A percentile compares a stretch with the other conserved stretches of the same genome.
Evolutionary conservation across 2,888 invertebrate species (phyloP).

Genomic region (Conchocele bisecta): DNA sequence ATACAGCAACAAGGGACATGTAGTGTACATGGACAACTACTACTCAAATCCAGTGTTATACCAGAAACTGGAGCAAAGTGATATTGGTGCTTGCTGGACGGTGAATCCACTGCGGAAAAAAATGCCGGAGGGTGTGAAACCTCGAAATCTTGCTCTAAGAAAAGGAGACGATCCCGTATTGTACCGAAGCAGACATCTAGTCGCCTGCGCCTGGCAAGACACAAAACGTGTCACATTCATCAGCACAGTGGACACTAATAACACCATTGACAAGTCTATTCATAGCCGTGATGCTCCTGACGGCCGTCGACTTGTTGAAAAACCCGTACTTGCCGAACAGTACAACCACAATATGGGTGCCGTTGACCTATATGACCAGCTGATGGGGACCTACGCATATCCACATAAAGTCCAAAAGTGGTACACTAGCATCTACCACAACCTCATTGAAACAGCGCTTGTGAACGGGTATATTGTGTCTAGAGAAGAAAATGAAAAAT

Average conservation of each 20-base stretch:
- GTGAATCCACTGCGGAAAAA: slow-evolving; percentile 33
- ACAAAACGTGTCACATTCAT: slow-evolving; percentile 50
- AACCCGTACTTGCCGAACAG: slow-evolving; percentile 23
- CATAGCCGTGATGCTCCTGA: background rate
- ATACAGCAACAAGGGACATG: background rate
- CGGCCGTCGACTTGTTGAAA: slow-evolving; percentile 20
- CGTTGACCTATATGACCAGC: slow-evolving; percentile 22
- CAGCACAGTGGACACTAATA: slow-evolving; percentile 3
- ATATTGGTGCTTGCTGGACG: slow-evolving; percentile 40
- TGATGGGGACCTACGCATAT: slow-evolving; percentile 6
- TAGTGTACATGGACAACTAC: slow-evolving; percentile 4
- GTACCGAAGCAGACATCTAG: slow-evolving; percentile 28
- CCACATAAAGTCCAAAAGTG: slow-evolving; percentile 33
- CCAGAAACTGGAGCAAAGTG: slow-evolving; percentile 13
- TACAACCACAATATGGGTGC: slow-evolving; percentile 36
- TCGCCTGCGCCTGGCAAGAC: slow-evolving; percentile 57
- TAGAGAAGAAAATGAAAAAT: background rate
- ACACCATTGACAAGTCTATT: slow-evolving; percentile 19
- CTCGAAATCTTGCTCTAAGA: slow-evolving; percentile 8
- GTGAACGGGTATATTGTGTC: slow-evolving; percentile 55
- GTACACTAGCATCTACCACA: slow-evolving; percentile 38
- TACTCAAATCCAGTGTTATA: slow-evolving; percentile 7
- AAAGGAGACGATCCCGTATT: slow-evolving; percentile 59
- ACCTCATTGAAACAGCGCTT: slow-evolving; percentile 42
- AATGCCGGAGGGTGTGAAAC: slow-evolving; percentile 39